phyloP scores from a whole-genome alignment of 2,113 vertebrate species.

The Ceyx margarethae region DNA sequence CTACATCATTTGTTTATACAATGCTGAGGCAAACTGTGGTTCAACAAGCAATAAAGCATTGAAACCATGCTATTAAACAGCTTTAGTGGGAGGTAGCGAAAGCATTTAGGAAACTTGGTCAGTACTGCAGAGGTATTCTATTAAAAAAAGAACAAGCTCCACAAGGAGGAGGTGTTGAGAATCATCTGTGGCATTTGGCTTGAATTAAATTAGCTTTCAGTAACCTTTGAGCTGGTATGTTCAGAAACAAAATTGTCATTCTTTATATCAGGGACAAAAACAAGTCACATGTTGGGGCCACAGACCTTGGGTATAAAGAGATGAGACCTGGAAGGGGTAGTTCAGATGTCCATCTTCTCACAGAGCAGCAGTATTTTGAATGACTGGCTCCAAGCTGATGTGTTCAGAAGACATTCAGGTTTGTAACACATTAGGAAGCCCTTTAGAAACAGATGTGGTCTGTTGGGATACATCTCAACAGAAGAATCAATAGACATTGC shows the following conservation, averaged over 20 bases:
- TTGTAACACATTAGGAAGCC: not conserved
- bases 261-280: not conserved
- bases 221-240: not conserved
- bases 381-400: not conserved
- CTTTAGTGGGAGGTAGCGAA: not conserved
- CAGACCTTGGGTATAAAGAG: not conserved
- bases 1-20: not conserved
- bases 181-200: not conserved
- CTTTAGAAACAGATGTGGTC: not conserved
- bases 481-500: not conserved
- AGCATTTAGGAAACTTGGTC: not conserved
- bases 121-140: not conserved
- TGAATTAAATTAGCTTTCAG: not conserved
- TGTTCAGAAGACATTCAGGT: not conserved
- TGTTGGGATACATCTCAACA: not conserved
- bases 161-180: not conserved
- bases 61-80: not conserved
- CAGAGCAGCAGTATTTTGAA: not conserved
- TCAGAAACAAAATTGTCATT: not conserved
- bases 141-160: not conserved
- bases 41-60: not conserved
- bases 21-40: not conserved
- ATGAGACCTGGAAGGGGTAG: not conserved
- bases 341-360: not conserved
- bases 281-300: accelerated